phyloP scores from a whole-genome alignment of 2,113 vertebrate genomes.

The Pseudolaguvia tuberculata region DNA sequence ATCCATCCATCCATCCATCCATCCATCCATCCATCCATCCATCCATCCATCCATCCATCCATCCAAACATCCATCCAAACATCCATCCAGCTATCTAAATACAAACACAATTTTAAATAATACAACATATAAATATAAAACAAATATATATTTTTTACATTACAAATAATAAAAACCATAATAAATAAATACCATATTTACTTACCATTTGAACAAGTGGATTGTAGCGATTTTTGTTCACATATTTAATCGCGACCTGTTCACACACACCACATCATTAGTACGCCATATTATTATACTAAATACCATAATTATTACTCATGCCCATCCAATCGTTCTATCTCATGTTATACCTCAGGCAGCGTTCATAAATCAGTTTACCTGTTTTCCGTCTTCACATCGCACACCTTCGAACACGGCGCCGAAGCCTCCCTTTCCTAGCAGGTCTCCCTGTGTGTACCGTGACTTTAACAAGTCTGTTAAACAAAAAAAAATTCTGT shows the following conservation, averaged over 20 bases:
- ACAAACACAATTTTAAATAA: too few relatives aligned
- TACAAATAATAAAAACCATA: neutral
- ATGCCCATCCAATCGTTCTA: neutral
- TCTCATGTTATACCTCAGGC: too few relatives aligned
- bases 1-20: too few relatives aligned
- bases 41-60: too few relatives aligned
- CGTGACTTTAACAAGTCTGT: too few relatives aligned
- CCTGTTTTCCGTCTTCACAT: neutral
- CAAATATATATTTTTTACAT: neutral
- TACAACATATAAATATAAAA: too few relatives aligned
- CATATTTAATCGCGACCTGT: conserved; percentile 61
- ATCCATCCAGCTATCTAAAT: too few relatives aligned
- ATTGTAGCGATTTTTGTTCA: conserved; percentile 28
- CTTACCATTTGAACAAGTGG: conserved; percentile 49
- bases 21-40: too few relatives aligned
- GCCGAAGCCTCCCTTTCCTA: neutral
- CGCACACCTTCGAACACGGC: neutral
- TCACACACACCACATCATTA: neutral
- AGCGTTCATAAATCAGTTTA: neutral
- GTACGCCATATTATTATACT: too few relatives aligned
- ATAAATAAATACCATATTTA: neutral
- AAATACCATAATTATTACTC: neutral
- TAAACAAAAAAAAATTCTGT: too few relatives aligned
- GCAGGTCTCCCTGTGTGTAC: neutral
- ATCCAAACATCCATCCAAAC: too few relatives aligned